These are phyloP conservation scores for Sphaerophoria rueppellii DNA, from an alignment of 2,888 invertebrate genomes.

Conservation along the genomic window DNA sequence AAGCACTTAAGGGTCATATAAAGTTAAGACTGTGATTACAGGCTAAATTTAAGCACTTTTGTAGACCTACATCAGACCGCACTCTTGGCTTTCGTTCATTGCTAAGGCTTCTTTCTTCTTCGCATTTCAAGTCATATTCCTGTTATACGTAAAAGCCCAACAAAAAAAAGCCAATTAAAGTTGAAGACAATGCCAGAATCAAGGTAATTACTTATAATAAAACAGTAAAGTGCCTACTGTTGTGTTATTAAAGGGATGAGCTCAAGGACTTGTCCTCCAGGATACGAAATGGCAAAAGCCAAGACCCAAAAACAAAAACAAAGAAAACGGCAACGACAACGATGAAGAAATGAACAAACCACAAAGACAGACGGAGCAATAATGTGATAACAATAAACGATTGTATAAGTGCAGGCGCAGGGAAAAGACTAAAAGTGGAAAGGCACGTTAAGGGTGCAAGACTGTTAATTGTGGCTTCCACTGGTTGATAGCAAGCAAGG, in stretches of 20 bases:
- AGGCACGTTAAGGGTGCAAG: slow-evolving; percentile 36
- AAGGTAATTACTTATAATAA: slow-evolving; percentile 73
- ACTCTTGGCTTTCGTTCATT: slow-evolving; percentile 23
- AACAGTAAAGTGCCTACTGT: slow-evolving; percentile 68
- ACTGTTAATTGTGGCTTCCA: slow-evolving; percentile 40
- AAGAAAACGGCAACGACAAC: slow-evolving; percentile 2
- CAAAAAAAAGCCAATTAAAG: slow-evolving; percentile 63
- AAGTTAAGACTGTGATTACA: slow-evolving; percentile 71
- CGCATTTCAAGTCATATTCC: slow-evolving; percentile 30
- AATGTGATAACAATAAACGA: slow-evolving; percentile 70
- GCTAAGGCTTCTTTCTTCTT: slow-evolving; percentile 19
- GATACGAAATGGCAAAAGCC: background rate
- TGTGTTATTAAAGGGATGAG: slow-evolving; percentile 61
- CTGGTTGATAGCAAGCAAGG: slow-evolving; percentile 23
- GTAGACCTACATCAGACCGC: slow-evolving; percentile 47
- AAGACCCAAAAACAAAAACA: background rate
- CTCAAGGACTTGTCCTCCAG: slow-evolving; percentile 44
- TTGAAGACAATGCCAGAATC: slow-evolving; percentile 67
- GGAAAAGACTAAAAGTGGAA: background rate
- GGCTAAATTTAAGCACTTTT: slow-evolving; percentile 70
- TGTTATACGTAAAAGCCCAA: slow-evolving; percentile 41
- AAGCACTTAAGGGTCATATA: slow-evolving; percentile 72
- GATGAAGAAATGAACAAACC: slow-evolving; percentile 58
- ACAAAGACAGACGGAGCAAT: slow-evolving; percentile 43
- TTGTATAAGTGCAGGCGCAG: slow-evolving; percentile 34